phyloP scores from a whole-genome alignment of 2,113 vertebrate genomes.

The Megaceryle maxima region DNA sequence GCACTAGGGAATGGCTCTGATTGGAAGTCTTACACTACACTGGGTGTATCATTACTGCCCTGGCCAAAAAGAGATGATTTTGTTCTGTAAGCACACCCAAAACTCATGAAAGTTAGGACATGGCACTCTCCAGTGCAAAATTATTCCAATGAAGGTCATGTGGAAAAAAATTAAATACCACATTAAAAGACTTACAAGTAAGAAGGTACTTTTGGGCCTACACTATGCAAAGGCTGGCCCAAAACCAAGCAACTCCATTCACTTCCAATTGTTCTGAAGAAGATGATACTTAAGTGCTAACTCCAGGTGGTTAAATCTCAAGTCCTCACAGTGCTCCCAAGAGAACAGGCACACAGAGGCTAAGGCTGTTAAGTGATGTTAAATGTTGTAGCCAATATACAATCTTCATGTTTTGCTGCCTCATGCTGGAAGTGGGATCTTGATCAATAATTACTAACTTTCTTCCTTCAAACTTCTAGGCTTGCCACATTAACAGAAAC shows the following conservation, averaged over 20 bases:
- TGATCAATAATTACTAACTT: neutral
- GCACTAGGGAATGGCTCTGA: neutral
- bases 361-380: neutral
- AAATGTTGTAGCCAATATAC: neutral
- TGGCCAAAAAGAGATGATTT: neutral
- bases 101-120: neutral
- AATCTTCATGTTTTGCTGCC: neutral
- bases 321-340: accelerated
- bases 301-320: neutral
- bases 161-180: neutral
- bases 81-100: neutral
- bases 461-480: neutral
- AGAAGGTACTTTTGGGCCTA: neutral
- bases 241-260: neutral
- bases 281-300: accelerated
- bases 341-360: neutral
- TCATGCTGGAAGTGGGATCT: neutral
- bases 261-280: neutral
- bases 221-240: neutral
- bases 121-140: neutral
- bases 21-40: neutral
- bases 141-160: neutral
- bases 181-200: neutral
- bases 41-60: neutral
- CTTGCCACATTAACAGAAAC: neutral